Conservation (phyloP, 2,888 invertebrate genomes). For the Polietes domitor region DNA sequence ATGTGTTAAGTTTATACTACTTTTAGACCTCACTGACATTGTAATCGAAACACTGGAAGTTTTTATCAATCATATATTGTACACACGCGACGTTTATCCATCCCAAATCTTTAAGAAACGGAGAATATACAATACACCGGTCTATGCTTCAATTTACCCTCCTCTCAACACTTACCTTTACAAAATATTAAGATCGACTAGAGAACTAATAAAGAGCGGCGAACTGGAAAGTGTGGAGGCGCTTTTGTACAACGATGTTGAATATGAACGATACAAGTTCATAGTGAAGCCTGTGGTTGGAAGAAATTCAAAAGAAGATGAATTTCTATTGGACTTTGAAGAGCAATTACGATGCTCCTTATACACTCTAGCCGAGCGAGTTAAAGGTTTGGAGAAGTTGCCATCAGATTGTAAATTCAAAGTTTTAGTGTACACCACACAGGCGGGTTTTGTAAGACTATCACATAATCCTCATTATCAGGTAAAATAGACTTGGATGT, state of each 20-base stretch:
- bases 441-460: conserved; percentile 74
- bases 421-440: conserved; percentile 76
- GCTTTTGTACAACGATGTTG: conserved; percentile 72
- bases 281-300: conserved; percentile 38
- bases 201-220: conserved; percentile 69
- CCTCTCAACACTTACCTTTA: conserved; percentile 76
- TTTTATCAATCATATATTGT: conserved; percentile 77
- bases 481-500: conserved; percentile 65
- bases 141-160: conserved; percentile 77
- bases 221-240: conserved; percentile 74
- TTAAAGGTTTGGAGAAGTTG: conserved; percentile 74
- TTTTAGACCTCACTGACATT: conserved; percentile 69
- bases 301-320: conserved; percentile 68
- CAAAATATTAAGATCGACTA: conserved; percentile 73
- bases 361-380: conserved; percentile 74
- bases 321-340: conserved; percentile 77
- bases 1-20: too few relatives aligned
- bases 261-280: conserved; percentile 69
- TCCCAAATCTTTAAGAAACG: conserved; percentile 77
- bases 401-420: conserved; percentile 74
- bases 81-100: conserved; percentile 77
- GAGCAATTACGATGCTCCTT: conserved; percentile 75
- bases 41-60: conserved; percentile 78
- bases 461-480: conserved; percentile 75
- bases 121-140: conserved; percentile 76